Conservation (phyloP, 2,113 vertebrate species). For the Sapayoa aenigma region DNA sequence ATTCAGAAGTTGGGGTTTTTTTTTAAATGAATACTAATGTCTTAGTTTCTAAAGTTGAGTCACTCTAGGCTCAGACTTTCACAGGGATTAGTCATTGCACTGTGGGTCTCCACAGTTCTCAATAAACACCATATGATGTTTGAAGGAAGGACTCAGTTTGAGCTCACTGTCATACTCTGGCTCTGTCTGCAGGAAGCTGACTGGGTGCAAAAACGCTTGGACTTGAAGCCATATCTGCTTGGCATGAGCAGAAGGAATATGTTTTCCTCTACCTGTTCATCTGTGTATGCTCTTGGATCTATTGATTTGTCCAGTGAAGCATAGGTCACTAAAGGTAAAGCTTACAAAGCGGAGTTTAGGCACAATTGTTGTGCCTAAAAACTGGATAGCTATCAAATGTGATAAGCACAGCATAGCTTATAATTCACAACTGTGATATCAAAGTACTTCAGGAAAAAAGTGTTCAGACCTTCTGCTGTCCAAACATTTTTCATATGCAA, state of each 20-base stretch:
- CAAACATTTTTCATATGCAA: not conserved
- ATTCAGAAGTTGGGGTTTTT: not conserved
- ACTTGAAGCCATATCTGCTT: not conserved
- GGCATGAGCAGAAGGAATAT: not conserved
- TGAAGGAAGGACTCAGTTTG: not conserved
- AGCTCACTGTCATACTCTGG: rapidly evolving
- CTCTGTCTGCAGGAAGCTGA: not conserved
- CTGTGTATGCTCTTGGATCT: rapidly evolving
- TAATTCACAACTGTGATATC: not conserved
- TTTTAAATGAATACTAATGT: not conserved
- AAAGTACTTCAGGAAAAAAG: not conserved
- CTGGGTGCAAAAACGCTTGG: not conserved
- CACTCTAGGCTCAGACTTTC: not conserved
- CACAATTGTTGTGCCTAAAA: not conserved
- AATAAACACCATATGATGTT: not conserved
- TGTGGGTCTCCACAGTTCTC: not conserved
- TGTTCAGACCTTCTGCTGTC: not conserved
- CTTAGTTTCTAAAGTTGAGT: not conserved
- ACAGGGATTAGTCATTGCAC: not conserved
- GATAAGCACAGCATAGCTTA: not conserved
- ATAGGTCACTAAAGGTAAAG: not conserved
- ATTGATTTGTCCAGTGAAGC: not conserved
- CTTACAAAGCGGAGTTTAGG: not conserved
- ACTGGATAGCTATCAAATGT: not conserved
- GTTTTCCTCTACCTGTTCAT: not conserved